phyloP scores from a whole-genome alignment of 2,797 vertebrate genomes.

The Aselliscus stoliczkanus region DNA sequence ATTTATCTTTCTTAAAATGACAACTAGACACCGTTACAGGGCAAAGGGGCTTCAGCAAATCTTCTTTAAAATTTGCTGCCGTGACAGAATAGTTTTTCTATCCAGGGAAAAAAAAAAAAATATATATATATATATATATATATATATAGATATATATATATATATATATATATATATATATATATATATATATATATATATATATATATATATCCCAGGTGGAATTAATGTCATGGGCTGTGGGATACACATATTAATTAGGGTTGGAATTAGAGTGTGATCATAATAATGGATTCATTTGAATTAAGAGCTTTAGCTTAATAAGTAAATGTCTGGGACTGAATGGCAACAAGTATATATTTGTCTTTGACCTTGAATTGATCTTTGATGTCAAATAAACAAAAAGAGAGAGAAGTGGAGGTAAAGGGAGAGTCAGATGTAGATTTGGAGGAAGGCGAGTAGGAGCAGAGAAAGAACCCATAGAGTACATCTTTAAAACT shows the following conservation, averaged over 20 bases:
- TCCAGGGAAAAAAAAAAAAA: neutral
- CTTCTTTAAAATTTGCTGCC: constrained; percentile 58
- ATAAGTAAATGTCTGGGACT: neutral
- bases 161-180: neutral
- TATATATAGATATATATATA: too few relatives aligned
- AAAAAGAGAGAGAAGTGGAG: neutral
- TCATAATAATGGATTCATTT: neutral
- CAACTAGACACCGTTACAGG: constrained; percentile 56
- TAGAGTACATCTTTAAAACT: neutral
- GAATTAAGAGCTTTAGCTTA: neutral
- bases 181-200: too few relatives aligned
- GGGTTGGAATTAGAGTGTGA: neutral
- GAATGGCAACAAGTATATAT: neutral
- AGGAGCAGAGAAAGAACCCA: neutral
- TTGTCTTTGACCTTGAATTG: neutral
- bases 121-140: neutral
- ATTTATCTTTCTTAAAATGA: constrained; percentile 72
- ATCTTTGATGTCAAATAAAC: neutral
- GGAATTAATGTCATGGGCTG: neutral
- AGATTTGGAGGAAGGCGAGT: neutral
- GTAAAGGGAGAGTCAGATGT: neutral
- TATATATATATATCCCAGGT: neutral
- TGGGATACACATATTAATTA: neutral
- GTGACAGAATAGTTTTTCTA: constrained; percentile 60
- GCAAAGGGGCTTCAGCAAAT: constrained; percentile 71